Conservation (phyloP, 2,113 vertebrate genomes). For the Nesoenas mayeri region DNA sequence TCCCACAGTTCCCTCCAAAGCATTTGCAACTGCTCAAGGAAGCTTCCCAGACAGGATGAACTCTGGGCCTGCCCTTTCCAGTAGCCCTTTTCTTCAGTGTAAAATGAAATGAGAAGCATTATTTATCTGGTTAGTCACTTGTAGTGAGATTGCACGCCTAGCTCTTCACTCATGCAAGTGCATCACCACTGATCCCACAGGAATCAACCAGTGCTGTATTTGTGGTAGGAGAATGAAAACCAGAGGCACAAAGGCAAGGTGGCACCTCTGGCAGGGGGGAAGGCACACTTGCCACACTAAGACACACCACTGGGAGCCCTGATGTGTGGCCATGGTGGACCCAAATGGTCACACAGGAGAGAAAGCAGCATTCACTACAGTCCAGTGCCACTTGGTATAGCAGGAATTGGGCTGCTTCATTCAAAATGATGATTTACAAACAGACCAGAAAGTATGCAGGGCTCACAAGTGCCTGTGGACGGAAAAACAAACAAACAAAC, state of each 20-base stretch:
- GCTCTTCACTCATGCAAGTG: neutral
- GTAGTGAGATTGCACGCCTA: neutral
- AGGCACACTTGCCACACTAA: neutral
- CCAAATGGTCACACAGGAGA: neutral
- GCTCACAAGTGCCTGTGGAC: neutral
- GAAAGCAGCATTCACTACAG: neutral
- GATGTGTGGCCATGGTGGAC: neutral
- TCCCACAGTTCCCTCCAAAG: neutral
- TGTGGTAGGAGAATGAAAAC: neutral
- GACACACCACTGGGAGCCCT: neutral
- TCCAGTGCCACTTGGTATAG: neutral
- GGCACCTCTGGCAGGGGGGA: neutral
- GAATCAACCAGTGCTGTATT: neutral
- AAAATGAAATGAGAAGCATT: neutral
- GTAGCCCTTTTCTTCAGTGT: neutral
- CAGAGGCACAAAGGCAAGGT: neutral
- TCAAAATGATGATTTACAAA: neutral
- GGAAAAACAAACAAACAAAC: neutral
- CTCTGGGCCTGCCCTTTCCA: neutral
- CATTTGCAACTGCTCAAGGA: neutral
- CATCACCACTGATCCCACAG: neutral
- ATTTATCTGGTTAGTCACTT: neutral
- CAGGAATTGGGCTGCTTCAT: neutral
- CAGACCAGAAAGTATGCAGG: neutral
- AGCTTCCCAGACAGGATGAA: neutral